A percentile compares a stretch with the other conserved stretches of the same genome.
Conservation (phyloP, 1,140 invertebrate species). For the Apocrypta bakeri region DNA sequence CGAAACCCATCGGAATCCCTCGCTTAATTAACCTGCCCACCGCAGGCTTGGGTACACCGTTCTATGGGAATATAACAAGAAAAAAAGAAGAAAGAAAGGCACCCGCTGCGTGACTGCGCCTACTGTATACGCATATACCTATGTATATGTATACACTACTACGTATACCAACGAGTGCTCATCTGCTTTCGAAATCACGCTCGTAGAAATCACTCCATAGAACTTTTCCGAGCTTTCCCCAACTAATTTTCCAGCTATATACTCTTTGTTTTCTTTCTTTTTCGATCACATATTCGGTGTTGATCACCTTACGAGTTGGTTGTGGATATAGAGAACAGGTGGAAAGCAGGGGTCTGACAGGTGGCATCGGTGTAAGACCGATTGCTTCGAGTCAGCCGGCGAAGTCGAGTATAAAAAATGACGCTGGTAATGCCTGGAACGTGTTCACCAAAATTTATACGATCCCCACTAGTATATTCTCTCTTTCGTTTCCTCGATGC, state of each 20-base stretch:
- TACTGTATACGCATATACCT: neutral
- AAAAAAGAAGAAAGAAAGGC: neutral
- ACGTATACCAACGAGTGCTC: neutral
- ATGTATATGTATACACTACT: no score
- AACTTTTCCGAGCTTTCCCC: neutral
- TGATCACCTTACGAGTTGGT: neutral
- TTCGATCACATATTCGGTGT: no score
- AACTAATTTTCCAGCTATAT: constrained; percentile 9
- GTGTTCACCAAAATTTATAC: constrained; percentile 37
- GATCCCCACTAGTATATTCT: neutral
- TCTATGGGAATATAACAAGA: neutral
- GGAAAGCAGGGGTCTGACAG: constrained; percentile 23
- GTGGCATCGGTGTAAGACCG: constrained; percentile 22
- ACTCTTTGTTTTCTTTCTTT: neutral
- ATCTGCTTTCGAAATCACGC: neutral
- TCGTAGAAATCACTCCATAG: neutral
- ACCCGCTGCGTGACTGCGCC: neutral
- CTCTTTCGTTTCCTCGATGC: neutral
- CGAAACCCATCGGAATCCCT: neutral
- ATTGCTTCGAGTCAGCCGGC: constrained; percentile 1
- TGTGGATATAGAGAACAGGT: neutral
- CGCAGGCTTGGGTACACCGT: neutral
- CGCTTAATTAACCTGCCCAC: neutral
- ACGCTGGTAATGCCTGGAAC: constrained; percentile 9
- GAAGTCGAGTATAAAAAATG: constrained; percentile 29